Base-by-base conservation (phyloP, 2,113 vertebrate genomes). In the Athene cunicularia region DNA sequence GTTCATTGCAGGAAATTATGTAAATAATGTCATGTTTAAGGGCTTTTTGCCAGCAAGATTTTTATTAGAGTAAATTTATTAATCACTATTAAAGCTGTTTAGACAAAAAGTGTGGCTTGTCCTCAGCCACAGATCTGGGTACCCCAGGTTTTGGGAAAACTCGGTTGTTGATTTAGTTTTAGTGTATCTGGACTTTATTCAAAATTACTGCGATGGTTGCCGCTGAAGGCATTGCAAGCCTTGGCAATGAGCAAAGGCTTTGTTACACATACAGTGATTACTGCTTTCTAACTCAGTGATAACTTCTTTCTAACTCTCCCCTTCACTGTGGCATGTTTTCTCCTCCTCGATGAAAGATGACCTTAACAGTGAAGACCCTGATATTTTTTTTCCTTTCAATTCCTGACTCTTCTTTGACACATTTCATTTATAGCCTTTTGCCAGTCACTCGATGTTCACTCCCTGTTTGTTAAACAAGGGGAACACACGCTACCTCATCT, bases 21-120 rank as follows among this genome's bases (percentile, higher is more conserved):
- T 97, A 97, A 98, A 98, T 96, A 97, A 98, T 97, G 88, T 80
- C 89, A 97, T 88, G 75, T 96, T 98, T 95, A 96, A 91, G 93
- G 96, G 86, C 47, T 87, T 97, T 97, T 97, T 97, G 88, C 93
- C 95, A 97, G 60, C 45, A 95, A 96, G 80, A 71, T 87, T 96
- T 97, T 97, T 96, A 97, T 97, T 93, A 96, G 63, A 94, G 72
- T 84, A 90, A 79, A 97, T 96, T 96, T 97, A 98, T 97, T 97
- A 96, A 97, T 98, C 56, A 83, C 62, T 93, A 91, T 97, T 95
- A 97, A 98, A 96, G 62, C 37, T 75, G 45, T 80, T 97, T 88
- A 88, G 71, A 64, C 32, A 91, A 94, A 92, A 93, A 60, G 56
- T 45, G 66, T 63, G 64, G 67, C 73, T 89, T 4, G 12, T 76